A percentile compares a stretch with the other conserved stretches of the same genome.
These are phyloP conservation scores for Archips xylosteana DNA, from an alignment of 2,888 invertebrate species.

Conservation along the genomic window DNA sequence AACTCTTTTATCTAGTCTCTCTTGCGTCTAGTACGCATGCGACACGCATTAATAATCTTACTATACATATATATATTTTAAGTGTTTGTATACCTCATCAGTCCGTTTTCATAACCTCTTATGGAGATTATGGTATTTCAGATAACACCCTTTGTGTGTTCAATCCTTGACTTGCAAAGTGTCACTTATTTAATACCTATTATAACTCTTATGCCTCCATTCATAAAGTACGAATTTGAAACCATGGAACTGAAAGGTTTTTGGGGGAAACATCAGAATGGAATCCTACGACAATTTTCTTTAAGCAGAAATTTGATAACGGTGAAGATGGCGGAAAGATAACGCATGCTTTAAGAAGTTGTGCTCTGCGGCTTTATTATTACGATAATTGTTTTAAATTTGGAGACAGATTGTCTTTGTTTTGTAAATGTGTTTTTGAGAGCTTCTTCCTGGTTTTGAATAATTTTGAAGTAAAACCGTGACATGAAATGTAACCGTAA, in stretches of 20 bases:
- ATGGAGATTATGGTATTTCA: slow-evolving; percentile 3
- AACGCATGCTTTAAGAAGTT: slow-evolving; percentile 31
- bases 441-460: neutral
- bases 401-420: slow-evolving; percentile 30
- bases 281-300: neutral
- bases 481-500: slow-evolving; percentile 9
- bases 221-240: slow-evolving; percentile 2
- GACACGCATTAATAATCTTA: too few species aligned
- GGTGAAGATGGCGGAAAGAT: slow-evolving; percentile 12
- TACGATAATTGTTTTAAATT: slow-evolving; percentile 35
- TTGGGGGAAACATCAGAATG: neutral
- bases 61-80: neutral
- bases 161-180: slow-evolving; percentile 10
- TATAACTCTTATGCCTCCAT: neutral
- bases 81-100: neutral
- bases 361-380: slow-evolving; percentile 30
- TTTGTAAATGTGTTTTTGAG: slow-evolving; percentile 17
- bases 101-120: slow-evolving; percentile 7
- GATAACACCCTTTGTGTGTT: slow-evolving; percentile 20
- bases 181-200: neutral
- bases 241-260: neutral
- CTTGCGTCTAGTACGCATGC: too few species aligned
- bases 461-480: neutral
- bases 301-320: neutral
- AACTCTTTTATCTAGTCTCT: too few species aligned